phyloP scores from a whole-genome alignment of 2,113 vertebrate genomes.

The Leptobrachium leishanense region DNA sequence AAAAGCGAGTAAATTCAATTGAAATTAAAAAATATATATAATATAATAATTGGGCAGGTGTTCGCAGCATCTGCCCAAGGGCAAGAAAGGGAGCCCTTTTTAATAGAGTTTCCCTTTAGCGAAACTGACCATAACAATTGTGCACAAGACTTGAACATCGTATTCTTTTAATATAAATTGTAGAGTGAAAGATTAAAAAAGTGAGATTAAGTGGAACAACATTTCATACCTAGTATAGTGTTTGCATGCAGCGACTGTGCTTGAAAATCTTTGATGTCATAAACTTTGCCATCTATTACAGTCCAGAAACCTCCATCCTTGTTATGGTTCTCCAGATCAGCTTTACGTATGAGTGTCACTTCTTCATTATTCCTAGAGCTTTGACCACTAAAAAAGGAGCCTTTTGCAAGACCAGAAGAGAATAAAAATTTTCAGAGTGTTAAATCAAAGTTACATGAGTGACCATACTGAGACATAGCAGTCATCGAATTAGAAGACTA shows the following conservation, averaged over 20 bases:
- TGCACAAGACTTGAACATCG: no score
- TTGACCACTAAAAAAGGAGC: conserved; percentile 89
- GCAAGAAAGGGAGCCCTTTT: no score
- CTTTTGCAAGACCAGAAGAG: conserved; percentile 58
- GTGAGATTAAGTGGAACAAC: not conserved
- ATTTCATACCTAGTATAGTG: conserved; percentile 85
- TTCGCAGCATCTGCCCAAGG: no score
- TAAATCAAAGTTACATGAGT: not conserved
- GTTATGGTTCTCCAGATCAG: conserved; percentile 97
- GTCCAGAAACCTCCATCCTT: conserved; percentile 99
- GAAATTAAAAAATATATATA: no score
- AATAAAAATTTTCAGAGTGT: conserved; percentile 7
- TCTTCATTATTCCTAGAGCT: conserved; percentile 94
- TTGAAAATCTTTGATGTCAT: conserved; percentile 98
- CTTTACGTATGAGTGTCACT: conserved; percentile 94
- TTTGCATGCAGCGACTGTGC: conserved; percentile 90
- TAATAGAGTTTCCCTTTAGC: no score
- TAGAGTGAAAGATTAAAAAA: not conserved
- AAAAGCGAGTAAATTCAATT: no score
- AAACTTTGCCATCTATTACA: conserved; percentile 93
- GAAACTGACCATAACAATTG: no score
- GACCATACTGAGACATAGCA: not conserved
- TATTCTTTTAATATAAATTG: no score
- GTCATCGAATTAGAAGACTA: not conserved
- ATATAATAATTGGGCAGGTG: no score